Conservation (phyloP, 2,797 vertebrate species). For the Tenualosa thibaudeaui region DNA sequence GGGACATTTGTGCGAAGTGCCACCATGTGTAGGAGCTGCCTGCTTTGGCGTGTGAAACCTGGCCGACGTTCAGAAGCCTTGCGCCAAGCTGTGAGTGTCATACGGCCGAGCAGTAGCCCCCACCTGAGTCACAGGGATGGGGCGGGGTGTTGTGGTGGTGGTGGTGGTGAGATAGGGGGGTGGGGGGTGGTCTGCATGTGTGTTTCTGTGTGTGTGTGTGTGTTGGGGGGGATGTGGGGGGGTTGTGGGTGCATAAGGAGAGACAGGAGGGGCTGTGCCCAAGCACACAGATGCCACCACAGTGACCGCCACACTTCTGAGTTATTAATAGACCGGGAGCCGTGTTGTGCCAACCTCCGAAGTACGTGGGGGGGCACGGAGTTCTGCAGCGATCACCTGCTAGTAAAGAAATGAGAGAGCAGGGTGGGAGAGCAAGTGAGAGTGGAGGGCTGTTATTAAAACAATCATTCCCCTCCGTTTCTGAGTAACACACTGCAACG, state of each 20-base stretch:
- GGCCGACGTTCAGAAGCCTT: constrained; percentile 65
- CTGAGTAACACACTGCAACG: background rate
- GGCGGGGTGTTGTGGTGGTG: constrained; percentile 6
- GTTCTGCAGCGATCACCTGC: constrained; percentile 64
- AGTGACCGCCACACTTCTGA: constrained; percentile 65
- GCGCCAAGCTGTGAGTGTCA: constrained; percentile 63
- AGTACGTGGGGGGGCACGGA: constrained; percentile 58
- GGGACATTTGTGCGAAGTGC: constrained; percentile 21
- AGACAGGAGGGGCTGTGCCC: constrained; percentile 40
- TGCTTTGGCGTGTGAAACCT: constrained; percentile 61
- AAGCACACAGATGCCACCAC: constrained; percentile 75
- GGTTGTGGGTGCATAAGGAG: constrained; percentile 19
- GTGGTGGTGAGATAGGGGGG: background rate
- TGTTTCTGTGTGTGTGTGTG: background rate
- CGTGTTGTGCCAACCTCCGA: constrained; percentile 70
- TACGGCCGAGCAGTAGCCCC: constrained; percentile 52
- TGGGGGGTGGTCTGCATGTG: background rate
- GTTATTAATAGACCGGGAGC: constrained; percentile 73
- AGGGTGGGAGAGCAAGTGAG: constrained; percentile 16
- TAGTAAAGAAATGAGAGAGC: constrained; percentile 66
- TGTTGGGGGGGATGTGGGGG: background rate
- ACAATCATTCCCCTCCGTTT: constrained; percentile 9
- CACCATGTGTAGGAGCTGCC: constrained; percentile 54
- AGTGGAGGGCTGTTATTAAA: constrained; percentile 12
- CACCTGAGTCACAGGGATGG: constrained; percentile 60